Conservation (phyloP, 53 echinoderm and acorn worm genomes). For the Glandiceps talaboti region DNA sequence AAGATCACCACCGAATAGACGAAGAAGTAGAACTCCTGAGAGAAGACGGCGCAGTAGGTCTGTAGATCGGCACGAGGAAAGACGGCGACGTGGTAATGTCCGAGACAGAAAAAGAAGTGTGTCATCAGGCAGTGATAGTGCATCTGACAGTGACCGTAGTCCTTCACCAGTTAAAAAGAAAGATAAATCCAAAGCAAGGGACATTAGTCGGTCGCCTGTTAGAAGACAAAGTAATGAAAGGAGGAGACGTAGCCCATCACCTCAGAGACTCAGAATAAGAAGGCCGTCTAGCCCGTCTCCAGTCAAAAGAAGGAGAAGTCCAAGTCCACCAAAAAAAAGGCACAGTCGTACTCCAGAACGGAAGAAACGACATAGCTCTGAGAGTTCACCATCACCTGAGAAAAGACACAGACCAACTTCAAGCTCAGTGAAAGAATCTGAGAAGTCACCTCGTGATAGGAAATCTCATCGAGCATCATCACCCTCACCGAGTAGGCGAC, state of each 20-base stretch:
- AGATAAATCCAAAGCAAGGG: neutral
- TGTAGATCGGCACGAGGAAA: slow-evolving; percentile 42
- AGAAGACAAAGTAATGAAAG: neutral
- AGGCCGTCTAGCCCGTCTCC: slow-evolving; percentile 1
- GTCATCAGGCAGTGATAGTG: neutral
- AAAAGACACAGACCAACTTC: slow-evolving; percentile 6
- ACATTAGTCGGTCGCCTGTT: neutral
- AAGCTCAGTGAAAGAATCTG: neutral
- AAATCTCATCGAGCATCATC: slow-evolving; percentile 4
- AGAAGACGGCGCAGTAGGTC: slow-evolving; percentile 32
- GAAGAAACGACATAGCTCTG: neutral
- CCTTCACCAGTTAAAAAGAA: neutral
- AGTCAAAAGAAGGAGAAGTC: slow-evolving; percentile 18
- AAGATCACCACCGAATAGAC: neutral
- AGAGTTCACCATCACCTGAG: slow-evolving; percentile 1
- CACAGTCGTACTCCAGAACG: slow-evolving; percentile 38
- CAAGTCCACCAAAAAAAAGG: slow-evolving; percentile 7
- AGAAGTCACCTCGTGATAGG: slow-evolving; percentile 19
- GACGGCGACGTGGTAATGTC: slow-evolving; percentile 11
- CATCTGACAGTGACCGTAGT: neutral
- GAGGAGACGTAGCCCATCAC: slow-evolving; percentile 30
- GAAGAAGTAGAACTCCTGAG: slow-evolving; percentile 11
- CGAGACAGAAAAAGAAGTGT: slow-evolving; percentile 15
- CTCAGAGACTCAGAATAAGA: slow-evolving; percentile 19
- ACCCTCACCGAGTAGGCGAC: slow-evolving; percentile 10